Evolutionary conservation across 1,140 invertebrate species (phyloP).

Genomic region (Aphaenogaster ashmeadi): DNA sequence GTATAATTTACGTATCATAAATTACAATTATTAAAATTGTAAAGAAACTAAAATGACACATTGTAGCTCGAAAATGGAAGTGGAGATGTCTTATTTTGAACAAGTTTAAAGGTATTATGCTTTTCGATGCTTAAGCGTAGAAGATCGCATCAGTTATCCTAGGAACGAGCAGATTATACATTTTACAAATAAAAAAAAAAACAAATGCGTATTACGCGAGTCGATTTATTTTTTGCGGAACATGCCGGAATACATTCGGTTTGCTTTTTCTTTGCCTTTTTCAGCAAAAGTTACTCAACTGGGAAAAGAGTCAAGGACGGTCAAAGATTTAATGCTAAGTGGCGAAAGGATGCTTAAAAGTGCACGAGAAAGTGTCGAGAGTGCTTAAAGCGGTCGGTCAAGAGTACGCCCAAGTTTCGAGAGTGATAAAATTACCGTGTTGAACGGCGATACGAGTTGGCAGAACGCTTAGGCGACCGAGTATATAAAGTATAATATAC

Average conservation of each 20-base stretch:
- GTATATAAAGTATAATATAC: not conserved
- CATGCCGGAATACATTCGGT: not conserved
- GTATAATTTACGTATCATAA: not conserved
- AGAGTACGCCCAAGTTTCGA: constrained; percentile 54
- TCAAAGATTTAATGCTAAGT: constrained; percentile 55
- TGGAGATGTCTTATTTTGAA: not conserved
- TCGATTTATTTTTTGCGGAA: not conserved
- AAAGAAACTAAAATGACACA: not conserved
- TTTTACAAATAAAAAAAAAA: not conserved
- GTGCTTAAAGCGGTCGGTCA: constrained; percentile 26
- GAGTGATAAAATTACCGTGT: constrained; percentile 63
- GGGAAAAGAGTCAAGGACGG: constrained; percentile 13
- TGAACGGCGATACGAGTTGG: constrained; percentile 2
- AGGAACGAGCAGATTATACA: not conserved
- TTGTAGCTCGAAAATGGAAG: not conserved
- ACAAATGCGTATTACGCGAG: not conserved
- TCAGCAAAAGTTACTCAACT: not conserved
- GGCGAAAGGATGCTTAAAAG: constrained; percentile 48
- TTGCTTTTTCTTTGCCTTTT: not conserved
- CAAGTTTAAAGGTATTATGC: not conserved
- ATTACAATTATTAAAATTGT: not conserved
- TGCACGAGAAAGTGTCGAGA: constrained; percentile 37
- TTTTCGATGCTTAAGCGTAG: not conserved
- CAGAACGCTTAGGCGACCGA: not conserved
- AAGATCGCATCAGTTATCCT: not conserved